Evolutionary conservation across 2,797 vertebrate genomes (phyloP).

Genomic region (Cichlasoma orientale): DNA sequence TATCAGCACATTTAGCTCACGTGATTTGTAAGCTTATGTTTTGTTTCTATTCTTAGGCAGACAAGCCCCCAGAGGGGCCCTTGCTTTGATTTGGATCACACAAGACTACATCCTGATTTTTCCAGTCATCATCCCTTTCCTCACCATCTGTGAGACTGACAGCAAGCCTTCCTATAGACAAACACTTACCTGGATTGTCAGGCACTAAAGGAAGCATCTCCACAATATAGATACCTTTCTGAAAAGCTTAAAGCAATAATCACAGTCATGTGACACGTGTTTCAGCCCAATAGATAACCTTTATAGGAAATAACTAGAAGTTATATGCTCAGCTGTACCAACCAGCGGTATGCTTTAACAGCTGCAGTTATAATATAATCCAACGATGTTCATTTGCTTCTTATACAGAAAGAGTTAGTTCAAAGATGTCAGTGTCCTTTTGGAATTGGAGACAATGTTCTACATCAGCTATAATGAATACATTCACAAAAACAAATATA

Average conservation of each 20-base stretch:
- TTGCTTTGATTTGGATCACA: constrained; percentile 70
- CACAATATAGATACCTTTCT: constrained; percentile 17
- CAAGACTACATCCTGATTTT: constrained; percentile 59
- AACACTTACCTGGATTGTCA: constrained; percentile 18
- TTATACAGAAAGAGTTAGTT: neutral
- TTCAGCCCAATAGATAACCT: constrained; percentile 29
- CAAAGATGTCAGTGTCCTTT: constrained; percentile 29
- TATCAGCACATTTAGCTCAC: constrained; percentile 52
- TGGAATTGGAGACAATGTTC: constrained; percentile 7
- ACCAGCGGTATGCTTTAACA: neutral
- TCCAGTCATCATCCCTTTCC: constrained; percentile 64
- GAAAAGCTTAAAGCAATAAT: constrained; percentile 47
- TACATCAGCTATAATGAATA: constrained; percentile 1
- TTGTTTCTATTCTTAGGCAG: constrained; percentile 68
- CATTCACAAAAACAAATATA: neutral
- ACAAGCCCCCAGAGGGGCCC: constrained; percentile 47
- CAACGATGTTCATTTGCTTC: constrained; percentile 8
- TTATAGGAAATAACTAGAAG: constrained; percentile 9
- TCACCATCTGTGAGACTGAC: constrained; percentile 49
- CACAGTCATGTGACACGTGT: constrained; percentile 29
- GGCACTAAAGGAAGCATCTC: constrained; percentile 52
- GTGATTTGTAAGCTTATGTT: constrained; percentile 56
- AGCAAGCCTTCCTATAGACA: constrained; percentile 47
- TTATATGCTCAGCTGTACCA: neutral
- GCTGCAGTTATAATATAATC: constrained; percentile 9